Conservation (phyloP, 2,888 invertebrate genomes). For the Cerceris rybyensis region DNA sequence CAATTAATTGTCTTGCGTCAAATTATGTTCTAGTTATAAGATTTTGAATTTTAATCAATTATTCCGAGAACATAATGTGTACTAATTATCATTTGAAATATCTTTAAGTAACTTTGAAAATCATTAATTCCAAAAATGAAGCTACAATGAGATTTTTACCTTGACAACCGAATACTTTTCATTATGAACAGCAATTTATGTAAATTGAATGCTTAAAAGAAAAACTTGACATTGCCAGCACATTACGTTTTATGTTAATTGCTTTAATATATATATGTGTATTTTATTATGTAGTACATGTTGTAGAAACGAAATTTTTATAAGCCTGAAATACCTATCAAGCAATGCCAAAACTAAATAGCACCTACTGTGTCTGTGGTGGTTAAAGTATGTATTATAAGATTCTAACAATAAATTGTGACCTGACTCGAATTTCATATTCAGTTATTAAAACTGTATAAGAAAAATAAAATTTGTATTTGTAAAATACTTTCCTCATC, state of each 20-base stretch:
- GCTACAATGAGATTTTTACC: too few relatives aligned
- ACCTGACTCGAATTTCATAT: conserved; percentile 29
- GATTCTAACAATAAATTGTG: conserved; percentile 20
- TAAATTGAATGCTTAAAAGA: not conserved
- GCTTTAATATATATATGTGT: conserved; percentile 2
- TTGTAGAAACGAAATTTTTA: conserved; percentile 21
- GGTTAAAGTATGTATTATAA: conserved; percentile 18
- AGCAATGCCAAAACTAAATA: conserved; percentile 9
- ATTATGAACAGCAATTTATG: not conserved
- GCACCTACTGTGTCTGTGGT: conserved; percentile 13
- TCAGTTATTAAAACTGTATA: conserved; percentile 27
- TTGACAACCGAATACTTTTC: too few relatives aligned
- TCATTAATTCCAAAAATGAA: not conserved
- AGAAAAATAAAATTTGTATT: conserved; percentile 37
- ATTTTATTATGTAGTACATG: conserved; percentile 3
- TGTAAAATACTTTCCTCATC: conserved; percentile 11
- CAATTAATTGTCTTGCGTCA: conserved; percentile 9
- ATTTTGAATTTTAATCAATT: not conserved
- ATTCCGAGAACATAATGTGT: not conserved
- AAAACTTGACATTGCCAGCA: not conserved
- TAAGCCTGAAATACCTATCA: conserved; percentile 19
- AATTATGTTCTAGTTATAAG: conserved; percentile 11
- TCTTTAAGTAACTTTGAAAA: not conserved
- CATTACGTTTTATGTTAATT: conserved; percentile 14
- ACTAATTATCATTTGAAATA: not conserved